Base-by-base conservation (phyloP, 2,113 vertebrate species). In the Taurulus bubalis region DNA sequence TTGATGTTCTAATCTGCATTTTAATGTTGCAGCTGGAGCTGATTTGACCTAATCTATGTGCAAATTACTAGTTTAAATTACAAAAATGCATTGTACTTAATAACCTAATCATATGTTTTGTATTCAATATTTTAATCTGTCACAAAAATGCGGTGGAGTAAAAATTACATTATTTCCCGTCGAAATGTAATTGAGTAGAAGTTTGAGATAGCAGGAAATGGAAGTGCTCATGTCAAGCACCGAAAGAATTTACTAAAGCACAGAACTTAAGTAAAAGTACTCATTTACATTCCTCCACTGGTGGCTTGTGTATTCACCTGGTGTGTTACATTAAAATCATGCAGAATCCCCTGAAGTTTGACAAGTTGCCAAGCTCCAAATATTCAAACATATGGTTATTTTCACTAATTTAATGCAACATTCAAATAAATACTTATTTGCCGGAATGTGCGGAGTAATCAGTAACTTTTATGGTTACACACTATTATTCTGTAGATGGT, bases 291-390 rank as follows among this genome's bases (percentile, higher is more conserved):
- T 62, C 4, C 28, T 6, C 14, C 38, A 74, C 22, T 70, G 1
- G 16, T 71, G 16, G 18, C 45, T 59, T 85, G 15, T 49, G 74
- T 24, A 12, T 24, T n/a, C 53, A 56, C 53, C 55, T 56, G 22
- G 11, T 56, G 53, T 59, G 9, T 32, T 22, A 40, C 26, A 71
- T 38, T 51, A 32, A 71, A 66, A 42, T 51, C 0, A 18, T 30
- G 11, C 28, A 40, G 14, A 69, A 36, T 55, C 16, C 7, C 24
- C 15, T 18, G 1, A 1, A 51, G 1, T 70, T 16, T 82, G 47
- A 58, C 45, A 53, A 12, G 6, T 63, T 63, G 45, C 22, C 32
- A 42, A 62, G 20, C 14, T 76, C 15, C 12, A 64, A 75, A 55
- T 55, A 65, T 55, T 55, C 24, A 65, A 24, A 65, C 34, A 75